A percentile compares a stretch with the other conserved stretches of the same genome.
These are phyloP conservation scores for Notamacropus eugenii DNA, from an alignment of 2,797 vertebrate species.

Conservation along the genomic window DNA sequence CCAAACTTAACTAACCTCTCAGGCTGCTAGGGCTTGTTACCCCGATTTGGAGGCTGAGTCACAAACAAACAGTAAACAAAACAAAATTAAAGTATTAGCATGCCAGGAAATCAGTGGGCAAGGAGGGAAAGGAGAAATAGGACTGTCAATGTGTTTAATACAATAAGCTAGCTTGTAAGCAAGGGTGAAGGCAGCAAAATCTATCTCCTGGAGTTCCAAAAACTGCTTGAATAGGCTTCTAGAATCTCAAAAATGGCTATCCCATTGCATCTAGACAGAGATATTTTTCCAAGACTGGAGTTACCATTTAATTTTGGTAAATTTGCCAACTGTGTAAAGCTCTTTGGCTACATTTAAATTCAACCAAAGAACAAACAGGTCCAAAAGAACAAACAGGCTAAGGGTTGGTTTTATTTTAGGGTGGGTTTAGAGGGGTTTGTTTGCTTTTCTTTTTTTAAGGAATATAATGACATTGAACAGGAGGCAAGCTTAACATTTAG, in stretches of 20 bases:
- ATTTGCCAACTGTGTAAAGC: constrained; percentile 42
- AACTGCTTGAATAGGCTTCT: not conserved
- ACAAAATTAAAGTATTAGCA: constrained; percentile 67
- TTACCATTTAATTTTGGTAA: constrained; percentile 50
- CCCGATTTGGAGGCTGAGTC: constrained; percentile 65
- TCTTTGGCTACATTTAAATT: not conserved
- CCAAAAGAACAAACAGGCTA: constrained; percentile 32
- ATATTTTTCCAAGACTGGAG: constrained; percentile 28
- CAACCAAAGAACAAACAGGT: not conserved
- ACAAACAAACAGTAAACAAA: constrained; percentile 74
- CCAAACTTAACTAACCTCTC: constrained; percentile 67
- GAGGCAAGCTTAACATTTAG: constrained; percentile 79
- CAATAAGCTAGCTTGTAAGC: not conserved
- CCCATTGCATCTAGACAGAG: not conserved
- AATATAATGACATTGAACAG: constrained; percentile 77
- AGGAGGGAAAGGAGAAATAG: constrained; percentile 20
- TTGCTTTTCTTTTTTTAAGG: constrained; percentile 54
- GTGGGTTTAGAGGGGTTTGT: not conserved
- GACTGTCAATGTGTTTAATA: not conserved
- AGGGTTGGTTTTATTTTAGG: not conserved
- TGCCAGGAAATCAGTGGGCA: constrained; percentile 47
- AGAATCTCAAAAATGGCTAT: not conserved
- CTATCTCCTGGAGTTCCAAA: constrained; percentile 12
- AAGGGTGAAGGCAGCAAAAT: not conserved
- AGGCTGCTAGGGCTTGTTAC: constrained; percentile 53